Base-by-base conservation (phyloP, 2,888 invertebrate genomes). In the Melanchra persicariae region DNA sequence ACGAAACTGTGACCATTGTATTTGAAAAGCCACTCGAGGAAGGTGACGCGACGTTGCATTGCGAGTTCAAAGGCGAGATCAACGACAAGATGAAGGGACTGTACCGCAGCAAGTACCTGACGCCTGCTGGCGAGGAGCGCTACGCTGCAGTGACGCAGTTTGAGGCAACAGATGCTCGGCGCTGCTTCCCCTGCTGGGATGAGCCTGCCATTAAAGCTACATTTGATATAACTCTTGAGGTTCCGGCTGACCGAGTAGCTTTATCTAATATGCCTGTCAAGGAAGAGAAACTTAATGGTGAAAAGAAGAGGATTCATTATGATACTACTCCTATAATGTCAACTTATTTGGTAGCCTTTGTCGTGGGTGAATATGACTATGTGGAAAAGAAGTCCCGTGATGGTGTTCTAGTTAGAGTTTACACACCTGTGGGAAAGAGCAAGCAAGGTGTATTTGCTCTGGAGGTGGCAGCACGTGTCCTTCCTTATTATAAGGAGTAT, bases 181-280 rank as follows among this genome's bases (percentile, higher is more conserved):
- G 98, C 84, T 98, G 99, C 90, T 99, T 99, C 90, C 99, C 99
- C 5, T 99, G 99, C 93, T 99, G 99, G 99, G 99, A 99, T 93
- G 99, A 99, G 93, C 99, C 99, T 12, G 98, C 99, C 17, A 97
- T 98, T 77, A 99, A 99, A 94, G 98, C 99, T 1, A 99, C 98
- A 2, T 99, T 99, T 94, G 98, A 99, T 91, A 98, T 99, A 78
- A 97, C 97, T 0, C 94, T 99, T 22, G 96, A 97, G 74, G 98
- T 99, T 66, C 98, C 98, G 37, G 96, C 97, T 72, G 97, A 98
- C 89, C 96, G 98, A 80, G 98, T 98, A 9, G 99, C 99, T 43
- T 96, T 99, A 65, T 99, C 99, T 34, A 99, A 99, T 93, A 99
- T 99, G 99, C 97, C 97, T 1, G 96, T 97, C 0, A 96, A 96